phyloP scores from a whole-genome alignment of 23 tunicate species.

The Aplidium turbinatum region DNA sequence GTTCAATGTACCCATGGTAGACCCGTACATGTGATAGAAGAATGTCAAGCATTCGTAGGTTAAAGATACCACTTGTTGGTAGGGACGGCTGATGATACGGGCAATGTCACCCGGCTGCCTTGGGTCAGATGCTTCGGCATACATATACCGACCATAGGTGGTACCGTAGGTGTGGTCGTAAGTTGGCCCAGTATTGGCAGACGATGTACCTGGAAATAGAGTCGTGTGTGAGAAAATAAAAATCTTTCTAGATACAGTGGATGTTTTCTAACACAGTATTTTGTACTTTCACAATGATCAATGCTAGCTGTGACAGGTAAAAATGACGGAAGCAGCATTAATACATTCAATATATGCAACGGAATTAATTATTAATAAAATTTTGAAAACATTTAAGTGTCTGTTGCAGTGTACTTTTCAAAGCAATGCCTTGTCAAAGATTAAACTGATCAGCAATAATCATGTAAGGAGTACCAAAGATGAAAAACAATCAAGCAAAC shows the following conservation, averaged over 20 bases:
- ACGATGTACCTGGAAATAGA: slow-evolving; percentile 56
- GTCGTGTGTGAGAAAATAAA: not conserved
- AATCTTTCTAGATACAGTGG: not conserved
- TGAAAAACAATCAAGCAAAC: too few relatives aligned
- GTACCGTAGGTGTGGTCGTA: slow-evolving; percentile 97
- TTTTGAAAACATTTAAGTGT: too few relatives aligned
- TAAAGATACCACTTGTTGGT: slow-evolving; percentile 43
- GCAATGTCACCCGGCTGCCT: slow-evolving; percentile 63
- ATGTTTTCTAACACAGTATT: not conserved
- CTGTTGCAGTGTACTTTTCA: too few relatives aligned
- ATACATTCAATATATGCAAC: not conserved
- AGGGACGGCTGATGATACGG: slow-evolving; percentile 68
- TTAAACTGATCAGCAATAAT: too few relatives aligned
- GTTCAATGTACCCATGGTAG: slow-evolving; percentile 64
- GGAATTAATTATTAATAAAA: not conserved
- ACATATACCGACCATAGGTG: slow-evolving; percentile 90
- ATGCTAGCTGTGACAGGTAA: too few relatives aligned
- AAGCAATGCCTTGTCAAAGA: too few relatives aligned
- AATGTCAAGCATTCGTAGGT: slow-evolving; percentile 80
- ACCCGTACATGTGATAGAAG: slow-evolving; percentile 91
- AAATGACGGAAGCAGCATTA: too few relatives aligned
- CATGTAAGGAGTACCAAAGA: too few relatives aligned
- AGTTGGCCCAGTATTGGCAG: slow-evolving; percentile 78
- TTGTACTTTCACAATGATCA: too few relatives aligned
- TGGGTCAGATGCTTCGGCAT: slow-evolving; percentile 76